phyloP scores from a whole-genome alignment of 2,888 invertebrate species.

The Nomada flava region DNA sequence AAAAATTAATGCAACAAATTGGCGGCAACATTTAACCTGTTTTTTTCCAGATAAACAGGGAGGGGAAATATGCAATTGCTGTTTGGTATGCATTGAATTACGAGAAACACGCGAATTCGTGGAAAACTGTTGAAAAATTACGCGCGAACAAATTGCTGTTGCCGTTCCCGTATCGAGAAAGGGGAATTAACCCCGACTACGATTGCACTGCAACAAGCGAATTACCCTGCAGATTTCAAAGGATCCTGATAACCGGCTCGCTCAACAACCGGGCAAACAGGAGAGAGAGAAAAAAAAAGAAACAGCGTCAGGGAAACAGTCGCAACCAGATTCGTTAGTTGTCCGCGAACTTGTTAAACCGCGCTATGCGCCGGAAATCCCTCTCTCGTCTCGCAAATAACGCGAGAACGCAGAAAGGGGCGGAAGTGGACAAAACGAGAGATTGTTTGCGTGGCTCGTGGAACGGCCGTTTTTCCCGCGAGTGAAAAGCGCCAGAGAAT shows the following conservation, averaged over 20 bases:
- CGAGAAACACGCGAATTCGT: neutral
- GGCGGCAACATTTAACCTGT: too few species aligned
- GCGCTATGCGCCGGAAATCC: constrained; percentile 49
- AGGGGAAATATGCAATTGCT: too few species aligned
- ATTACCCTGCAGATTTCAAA: constrained; percentile 35
- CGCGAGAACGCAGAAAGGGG: constrained; percentile 25
- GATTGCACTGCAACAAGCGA: constrained; percentile 19
- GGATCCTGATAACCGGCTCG: constrained; percentile 31
- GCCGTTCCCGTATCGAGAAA: neutral
- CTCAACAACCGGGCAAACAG: neutral
- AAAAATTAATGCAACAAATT: too few species aligned
- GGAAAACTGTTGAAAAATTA: too few species aligned
- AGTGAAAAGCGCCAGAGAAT: constrained; percentile 42
- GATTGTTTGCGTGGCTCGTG: constrained; percentile 40
- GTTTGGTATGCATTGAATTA: neutral
- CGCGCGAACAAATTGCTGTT: too few species aligned
- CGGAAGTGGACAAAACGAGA: constrained; percentile 39
- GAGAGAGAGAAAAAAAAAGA: neutral
- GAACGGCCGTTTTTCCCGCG: constrained; percentile 40
- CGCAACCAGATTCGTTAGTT: constrained; percentile 58
- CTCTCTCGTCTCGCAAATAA: constrained; percentile 51
- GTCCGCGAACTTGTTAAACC: constrained; percentile 52
- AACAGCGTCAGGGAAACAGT: constrained; percentile 30
- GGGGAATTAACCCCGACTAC: constrained; percentile 7
- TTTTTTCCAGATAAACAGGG: too few species aligned